Evolutionary conservation across 2,113 vertebrate genomes (phyloP).

Genomic region (Euleptes europaea): DNA sequence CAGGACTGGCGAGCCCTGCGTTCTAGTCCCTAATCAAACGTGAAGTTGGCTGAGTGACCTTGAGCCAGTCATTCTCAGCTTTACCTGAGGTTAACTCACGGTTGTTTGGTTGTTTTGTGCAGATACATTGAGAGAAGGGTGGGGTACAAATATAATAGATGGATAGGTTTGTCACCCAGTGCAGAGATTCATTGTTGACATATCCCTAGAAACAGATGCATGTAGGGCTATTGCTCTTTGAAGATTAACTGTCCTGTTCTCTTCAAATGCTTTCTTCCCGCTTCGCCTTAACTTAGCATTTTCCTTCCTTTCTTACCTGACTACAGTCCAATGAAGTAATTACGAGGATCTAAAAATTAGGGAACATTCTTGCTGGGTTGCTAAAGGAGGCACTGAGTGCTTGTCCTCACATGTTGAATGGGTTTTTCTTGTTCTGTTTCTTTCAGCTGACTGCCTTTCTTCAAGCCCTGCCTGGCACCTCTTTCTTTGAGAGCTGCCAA

Average conservation of each 20-base stretch:
- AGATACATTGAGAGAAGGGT: no score
- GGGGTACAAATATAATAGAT: no score
- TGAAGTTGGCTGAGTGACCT: no score
- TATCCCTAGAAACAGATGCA: background rate
- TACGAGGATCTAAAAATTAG: background rate
- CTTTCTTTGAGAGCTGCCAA: slow-evolving; percentile 53
- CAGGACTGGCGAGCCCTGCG: no score
- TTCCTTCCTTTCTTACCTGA: slow-evolving; percentile 25
- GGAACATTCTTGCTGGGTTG: slow-evolving; percentile 3
- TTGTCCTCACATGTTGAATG: slow-evolving; percentile 27
- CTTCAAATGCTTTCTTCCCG: slow-evolving; percentile 3
- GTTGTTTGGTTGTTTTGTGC: no score
- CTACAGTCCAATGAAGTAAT: slow-evolving; percentile 26
- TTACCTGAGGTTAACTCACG: no score
- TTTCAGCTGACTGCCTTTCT: slow-evolving; percentile 44
- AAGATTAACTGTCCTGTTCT: background rate
- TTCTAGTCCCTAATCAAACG: no score
- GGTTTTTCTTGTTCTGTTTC: slow-evolving; percentile 39
- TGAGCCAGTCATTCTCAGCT: no score
- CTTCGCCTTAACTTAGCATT: background rate
- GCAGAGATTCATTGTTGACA: background rate
- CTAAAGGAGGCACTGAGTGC: background rate
- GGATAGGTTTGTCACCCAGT: background rate
- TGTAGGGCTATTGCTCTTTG: background rate
- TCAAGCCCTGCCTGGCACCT: slow-evolving; percentile 30